These are phyloP conservation scores for Thereuonema tuberculata DNA, from an alignment of 1,140 invertebrate species.

Conservation along the genomic window DNA sequence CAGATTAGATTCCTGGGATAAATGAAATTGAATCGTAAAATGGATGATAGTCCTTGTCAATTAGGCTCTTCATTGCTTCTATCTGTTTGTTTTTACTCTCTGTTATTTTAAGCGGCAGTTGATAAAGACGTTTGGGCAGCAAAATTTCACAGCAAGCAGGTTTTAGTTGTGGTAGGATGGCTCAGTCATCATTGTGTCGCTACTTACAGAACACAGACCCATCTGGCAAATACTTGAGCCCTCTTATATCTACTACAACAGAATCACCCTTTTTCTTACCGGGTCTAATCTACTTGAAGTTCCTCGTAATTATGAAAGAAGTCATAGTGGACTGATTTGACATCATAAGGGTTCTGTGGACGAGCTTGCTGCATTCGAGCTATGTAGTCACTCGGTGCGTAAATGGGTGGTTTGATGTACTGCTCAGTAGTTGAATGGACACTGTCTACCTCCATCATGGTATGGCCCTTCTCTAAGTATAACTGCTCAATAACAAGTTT, in stretches of 20 bases:
- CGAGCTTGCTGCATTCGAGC: neutral
- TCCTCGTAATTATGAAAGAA: slow-evolving; percentile 1
- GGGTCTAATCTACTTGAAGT: neutral
- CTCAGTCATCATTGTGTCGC: neutral
- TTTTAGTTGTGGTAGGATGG: neutral
- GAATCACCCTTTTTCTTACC: slow-evolving; percentile 3
- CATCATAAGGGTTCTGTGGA: neutral
- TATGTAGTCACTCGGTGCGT: neutral
- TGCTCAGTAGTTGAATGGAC: neutral
- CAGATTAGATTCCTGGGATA: no score
- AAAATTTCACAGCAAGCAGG: neutral
- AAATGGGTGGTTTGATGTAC: neutral
- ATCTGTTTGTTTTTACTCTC: neutral
- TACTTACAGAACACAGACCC: neutral
- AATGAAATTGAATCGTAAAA: neutral
- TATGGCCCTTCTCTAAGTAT: neutral
- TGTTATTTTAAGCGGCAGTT: neutral
- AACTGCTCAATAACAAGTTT: neutral
- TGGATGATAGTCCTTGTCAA: slow-evolving; percentile 3
- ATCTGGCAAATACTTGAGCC: neutral
- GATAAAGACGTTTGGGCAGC: neutral
- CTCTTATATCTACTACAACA: slow-evolving; percentile 1
- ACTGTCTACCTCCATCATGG: neutral
- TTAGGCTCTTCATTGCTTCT: slow-evolving; percentile 1
- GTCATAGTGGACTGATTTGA: neutral